Evolutionary conservation across 2,113 vertebrate species (phyloP).

Genomic region (Otolemur garnettii): DNA sequence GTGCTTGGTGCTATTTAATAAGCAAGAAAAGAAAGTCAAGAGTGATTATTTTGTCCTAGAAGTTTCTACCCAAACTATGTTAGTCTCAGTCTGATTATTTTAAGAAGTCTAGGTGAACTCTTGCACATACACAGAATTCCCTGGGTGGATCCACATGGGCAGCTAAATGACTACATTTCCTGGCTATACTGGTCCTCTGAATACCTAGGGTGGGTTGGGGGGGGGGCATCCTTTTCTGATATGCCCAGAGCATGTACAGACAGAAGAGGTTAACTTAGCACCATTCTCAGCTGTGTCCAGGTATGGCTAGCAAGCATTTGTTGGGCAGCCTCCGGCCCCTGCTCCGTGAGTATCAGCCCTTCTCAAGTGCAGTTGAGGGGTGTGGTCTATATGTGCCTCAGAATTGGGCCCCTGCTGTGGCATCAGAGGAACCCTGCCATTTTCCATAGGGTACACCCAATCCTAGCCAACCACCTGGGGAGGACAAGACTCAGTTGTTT

Average conservation of each 20-base stretch:
- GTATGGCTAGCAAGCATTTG: not conserved
- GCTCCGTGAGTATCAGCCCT: too few species aligned
- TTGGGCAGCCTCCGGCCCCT: fast-evolving
- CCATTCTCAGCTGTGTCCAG: too few species aligned
- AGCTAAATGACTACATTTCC: fast-evolving
- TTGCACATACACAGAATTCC: not conserved
- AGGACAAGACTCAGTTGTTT: not conserved
- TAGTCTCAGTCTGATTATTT: not conserved
- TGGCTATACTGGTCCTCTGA: not conserved
- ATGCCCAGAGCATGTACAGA: fast-evolving
- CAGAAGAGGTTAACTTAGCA: not conserved
- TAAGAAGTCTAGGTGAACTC: not conserved
- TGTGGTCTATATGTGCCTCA: not conserved
- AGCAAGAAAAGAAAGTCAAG: not conserved
- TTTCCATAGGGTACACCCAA: fast-evolving
- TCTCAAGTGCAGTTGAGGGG: not conserved
- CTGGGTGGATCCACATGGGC: not conserved
- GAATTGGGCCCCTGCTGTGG: fast-evolving
- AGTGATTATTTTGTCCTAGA: not conserved
- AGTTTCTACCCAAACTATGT: not conserved
- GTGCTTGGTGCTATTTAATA: not conserved
- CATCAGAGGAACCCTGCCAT: fast-evolving
- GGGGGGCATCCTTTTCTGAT: not conserved
- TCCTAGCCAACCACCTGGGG: too few species aligned
- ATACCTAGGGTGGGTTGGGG: too few species aligned